A percentile compares a stretch with the other conserved stretches of the same genome.
phyloP scores from a whole-genome alignment of 2,888 invertebrate genomes.

The Cylindroiulus punctatus region DNA sequence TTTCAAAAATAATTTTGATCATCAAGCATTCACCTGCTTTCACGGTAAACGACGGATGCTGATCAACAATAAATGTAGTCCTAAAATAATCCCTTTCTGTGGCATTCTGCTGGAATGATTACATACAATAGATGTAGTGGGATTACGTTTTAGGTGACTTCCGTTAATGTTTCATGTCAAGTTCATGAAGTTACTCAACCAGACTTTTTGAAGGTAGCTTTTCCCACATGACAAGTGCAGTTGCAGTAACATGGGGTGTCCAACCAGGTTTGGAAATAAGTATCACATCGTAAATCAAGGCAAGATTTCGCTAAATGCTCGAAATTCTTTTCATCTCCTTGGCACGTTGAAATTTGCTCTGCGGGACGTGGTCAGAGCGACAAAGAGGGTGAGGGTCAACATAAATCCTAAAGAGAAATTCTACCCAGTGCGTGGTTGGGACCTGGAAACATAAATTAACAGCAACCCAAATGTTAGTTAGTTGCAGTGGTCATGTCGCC shows the following conservation, averaged over 20 bases:
- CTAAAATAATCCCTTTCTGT: neutral
- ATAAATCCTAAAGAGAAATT: neutral
- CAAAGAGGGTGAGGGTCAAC: neutral
- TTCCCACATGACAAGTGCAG: too few species aligned
- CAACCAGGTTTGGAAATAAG: neutral
- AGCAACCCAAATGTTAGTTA: too few species aligned
- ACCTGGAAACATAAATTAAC: neutral
- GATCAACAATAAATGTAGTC: neutral
- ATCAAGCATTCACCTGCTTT: neutral
- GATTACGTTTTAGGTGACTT: neutral
- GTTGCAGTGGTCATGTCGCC: too few species aligned
- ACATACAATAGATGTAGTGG: neutral
- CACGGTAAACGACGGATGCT: neutral
- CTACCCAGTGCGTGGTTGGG: neutral
- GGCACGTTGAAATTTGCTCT: conserved; percentile 12
- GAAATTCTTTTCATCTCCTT: neutral
- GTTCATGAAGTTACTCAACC: too few species aligned
- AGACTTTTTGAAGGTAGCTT: too few species aligned
- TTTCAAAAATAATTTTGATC: neutral
- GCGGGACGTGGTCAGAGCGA: neutral
- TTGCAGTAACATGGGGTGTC: neutral
- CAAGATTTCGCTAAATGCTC: neutral
- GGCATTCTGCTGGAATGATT: conserved; percentile 12
- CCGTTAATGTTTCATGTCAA: neutral
- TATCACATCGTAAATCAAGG: neutral